phyloP scores from a whole-genome alignment of 2,113 vertebrate genomes.

The Numida meleagris region DNA sequence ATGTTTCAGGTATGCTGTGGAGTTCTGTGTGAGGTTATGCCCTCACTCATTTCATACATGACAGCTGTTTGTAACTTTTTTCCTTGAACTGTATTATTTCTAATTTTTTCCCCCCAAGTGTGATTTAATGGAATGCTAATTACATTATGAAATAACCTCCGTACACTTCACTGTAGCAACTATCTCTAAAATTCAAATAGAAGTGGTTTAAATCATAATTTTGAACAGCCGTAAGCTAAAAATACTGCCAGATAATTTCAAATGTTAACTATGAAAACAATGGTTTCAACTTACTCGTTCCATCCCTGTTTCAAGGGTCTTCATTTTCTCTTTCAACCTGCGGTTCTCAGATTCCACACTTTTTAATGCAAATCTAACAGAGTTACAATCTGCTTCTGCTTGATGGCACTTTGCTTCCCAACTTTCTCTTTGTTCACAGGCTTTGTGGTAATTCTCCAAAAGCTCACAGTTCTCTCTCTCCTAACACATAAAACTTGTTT shows the following conservation, averaged over 20 bases:
- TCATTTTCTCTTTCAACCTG: conserved; percentile 76
- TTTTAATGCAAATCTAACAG: conserved; percentile 71
- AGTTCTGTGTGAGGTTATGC: neutral
- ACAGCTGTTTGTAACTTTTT: neutral
- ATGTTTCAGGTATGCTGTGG: neutral
- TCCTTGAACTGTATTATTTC: neutral
- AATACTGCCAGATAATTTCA: neutral
- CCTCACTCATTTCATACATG: neutral
- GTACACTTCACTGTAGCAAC: neutral
- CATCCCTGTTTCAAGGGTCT: conserved; percentile 75
- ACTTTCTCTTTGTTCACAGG: conserved; percentile 68
- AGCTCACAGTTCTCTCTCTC: conserved; percentile 79
- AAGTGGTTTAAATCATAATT: neutral
- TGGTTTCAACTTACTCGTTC: conserved; percentile 74
- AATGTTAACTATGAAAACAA: neutral
- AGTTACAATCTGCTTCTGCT: conserved; percentile 73
- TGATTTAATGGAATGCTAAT: neutral
- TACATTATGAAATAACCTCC: neutral
- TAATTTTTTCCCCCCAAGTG: neutral
- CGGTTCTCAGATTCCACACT: conserved; percentile 71
- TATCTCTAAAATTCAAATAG: neutral
- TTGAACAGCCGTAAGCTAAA: neutral
- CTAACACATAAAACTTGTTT: conserved; percentile 55
- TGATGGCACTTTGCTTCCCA: conserved; percentile 82
- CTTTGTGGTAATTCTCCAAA: conserved; percentile 77